Conservation (phyloP, 1,140 invertebrate species). For the Schlechtendalia chinensis region DNA sequence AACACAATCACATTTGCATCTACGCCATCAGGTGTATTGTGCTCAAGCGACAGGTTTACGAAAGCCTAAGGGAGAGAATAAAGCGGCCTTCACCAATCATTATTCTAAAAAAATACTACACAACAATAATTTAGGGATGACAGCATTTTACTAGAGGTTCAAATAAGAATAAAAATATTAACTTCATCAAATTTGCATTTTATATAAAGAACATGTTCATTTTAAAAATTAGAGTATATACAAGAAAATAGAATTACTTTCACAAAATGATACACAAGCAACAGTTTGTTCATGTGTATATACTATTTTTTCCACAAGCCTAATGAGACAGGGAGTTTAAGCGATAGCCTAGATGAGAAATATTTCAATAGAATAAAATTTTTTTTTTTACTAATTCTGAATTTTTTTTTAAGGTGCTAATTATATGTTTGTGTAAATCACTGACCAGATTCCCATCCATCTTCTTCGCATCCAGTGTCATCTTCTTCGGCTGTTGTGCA, state of each 20-base stretch:
- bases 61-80: constrained; percentile 48
- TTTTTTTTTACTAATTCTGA: constrained; percentile 30
- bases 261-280: constrained; percentile 41
- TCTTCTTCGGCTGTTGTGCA: constrained; percentile 45
- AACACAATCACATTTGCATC: constrained; percentile 49
- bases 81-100: constrained; percentile 49
- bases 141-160: constrained; percentile 37
- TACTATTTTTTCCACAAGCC: constrained; percentile 25
- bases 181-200: constrained; percentile 17
- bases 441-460: constrained; percentile 48
- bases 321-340: constrained; percentile 31
- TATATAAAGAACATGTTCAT: constrained; percentile 32
- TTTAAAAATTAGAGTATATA: constrained; percentile 41
- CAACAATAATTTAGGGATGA: constrained; percentile 32
- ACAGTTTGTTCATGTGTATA: constrained; percentile 36
- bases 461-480: constrained; percentile 38
- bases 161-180: constrained; percentile 41
- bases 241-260: constrained; percentile 30
- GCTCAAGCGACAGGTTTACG: constrained; percentile 47
- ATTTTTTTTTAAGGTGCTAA: constrained; percentile 28
- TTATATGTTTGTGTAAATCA: constrained; percentile 38
- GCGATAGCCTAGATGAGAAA: constrained; percentile 44
- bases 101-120: constrained; percentile 48
- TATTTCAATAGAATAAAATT: constrained; percentile 32
- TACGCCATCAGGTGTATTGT: constrained; percentile 43